These are phyloP conservation scores for Carcharodon carcharias DNA, from an alignment of 2,797 vertebrate genomes.

Conservation along the genomic window DNA sequence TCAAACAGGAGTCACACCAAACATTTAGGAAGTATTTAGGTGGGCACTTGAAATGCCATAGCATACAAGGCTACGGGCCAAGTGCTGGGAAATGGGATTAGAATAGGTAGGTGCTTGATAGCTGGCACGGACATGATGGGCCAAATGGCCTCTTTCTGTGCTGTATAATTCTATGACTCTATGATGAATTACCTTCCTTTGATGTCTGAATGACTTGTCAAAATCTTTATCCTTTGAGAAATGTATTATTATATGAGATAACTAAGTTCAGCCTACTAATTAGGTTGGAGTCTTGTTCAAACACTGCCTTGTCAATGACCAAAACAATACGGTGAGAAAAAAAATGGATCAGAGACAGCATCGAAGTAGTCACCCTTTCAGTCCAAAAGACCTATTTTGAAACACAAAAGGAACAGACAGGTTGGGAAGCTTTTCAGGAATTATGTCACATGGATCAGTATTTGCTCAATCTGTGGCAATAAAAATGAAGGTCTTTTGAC, in stretches of 20 bases:
- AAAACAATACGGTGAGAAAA: not conserved
- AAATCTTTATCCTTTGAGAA: not conserved
- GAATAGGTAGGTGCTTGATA: no score
- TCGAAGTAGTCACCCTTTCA: not conserved
- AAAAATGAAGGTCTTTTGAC: not conserved
- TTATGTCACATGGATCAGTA: not conserved
- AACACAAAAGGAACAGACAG: not conserved
- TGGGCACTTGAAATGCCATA: no score
- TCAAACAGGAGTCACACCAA: not conserved
- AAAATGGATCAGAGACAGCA: not conserved
- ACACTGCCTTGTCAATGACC: not conserved
- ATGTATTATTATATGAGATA: not conserved
- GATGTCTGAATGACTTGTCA: not conserved
- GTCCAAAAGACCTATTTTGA: not conserved
- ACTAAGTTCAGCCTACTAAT: not conserved
- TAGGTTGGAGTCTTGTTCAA: not conserved
- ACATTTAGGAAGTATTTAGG: no score
- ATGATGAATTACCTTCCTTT: not conserved
- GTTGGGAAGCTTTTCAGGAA: not conserved
- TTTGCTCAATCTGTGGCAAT: not conserved
- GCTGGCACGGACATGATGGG: no score
- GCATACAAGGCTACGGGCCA: no score
- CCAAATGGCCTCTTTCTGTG: no score
- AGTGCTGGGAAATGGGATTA: no score
- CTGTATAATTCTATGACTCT: no score